A percentile compares a stretch with the other conserved stretches of the same genome.
These are phyloP conservation scores for Copidosoma floridanum DNA, from an alignment of 1,140 invertebrate species.

Conservation along the genomic window DNA sequence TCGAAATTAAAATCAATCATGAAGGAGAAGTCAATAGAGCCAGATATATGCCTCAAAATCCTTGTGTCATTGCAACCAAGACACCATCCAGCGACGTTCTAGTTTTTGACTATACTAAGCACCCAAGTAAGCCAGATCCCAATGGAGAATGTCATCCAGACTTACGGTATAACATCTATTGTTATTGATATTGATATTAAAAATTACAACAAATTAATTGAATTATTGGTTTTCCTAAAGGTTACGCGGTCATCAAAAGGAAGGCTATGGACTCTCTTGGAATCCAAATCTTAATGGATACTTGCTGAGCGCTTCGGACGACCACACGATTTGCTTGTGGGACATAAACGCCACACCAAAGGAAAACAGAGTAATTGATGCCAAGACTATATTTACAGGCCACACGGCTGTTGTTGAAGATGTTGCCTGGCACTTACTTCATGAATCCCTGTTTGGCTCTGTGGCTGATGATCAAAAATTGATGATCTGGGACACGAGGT, in stretches of 20 bases:
- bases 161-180: slow-evolving; percentile 54
- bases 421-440: slow-evolving; percentile 98
- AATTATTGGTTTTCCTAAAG: slow-evolving; percentile 45
- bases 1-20: slow-evolving; percentile 99
- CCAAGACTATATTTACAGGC: slow-evolving; percentile 97
- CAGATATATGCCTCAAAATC: slow-evolving; percentile 99
- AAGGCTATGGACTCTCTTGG: slow-evolving; percentile 99
- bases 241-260: slow-evolving; percentile 97
- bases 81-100: slow-evolving; percentile 98
- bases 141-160: slow-evolving; percentile 96
- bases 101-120: slow-evolving; percentile 99
- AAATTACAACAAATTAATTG: background rate
- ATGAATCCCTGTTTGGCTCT: slow-evolving; percentile 97
- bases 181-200: background rate
- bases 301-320: slow-evolving; percentile 94
- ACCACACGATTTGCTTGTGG: slow-evolving; percentile 99
- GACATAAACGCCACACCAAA: slow-evolving; percentile 96
- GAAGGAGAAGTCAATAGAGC: slow-evolving; percentile 99
- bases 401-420: slow-evolving; percentile 99
- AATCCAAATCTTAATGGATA: slow-evolving; percentile 98
- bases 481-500: slow-evolving; percentile 99
- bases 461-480: slow-evolving; percentile 99
- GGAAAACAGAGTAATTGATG: slow-evolving; percentile 93
- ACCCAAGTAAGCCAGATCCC: slow-evolving; percentile 97
- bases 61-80: slow-evolving; percentile 98